phyloP scores from a whole-genome alignment of 2,113 vertebrate species.

The Thryonomys swinderianus region DNA sequence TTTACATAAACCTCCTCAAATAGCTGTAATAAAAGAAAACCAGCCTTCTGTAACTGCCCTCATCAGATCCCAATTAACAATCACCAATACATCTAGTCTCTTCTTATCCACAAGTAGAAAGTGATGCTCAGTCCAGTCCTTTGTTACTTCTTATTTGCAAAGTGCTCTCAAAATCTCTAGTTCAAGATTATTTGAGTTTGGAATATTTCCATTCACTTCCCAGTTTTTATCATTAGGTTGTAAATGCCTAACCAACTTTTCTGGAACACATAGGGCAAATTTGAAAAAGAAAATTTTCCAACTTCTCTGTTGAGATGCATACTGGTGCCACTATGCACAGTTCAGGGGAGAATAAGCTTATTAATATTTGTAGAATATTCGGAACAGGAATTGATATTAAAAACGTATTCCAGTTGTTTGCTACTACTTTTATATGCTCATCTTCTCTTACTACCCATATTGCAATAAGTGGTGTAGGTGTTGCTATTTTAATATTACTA shows the following conservation, averaged over 20 bases:
- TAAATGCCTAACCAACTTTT: background rate
- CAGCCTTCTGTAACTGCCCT: background rate
- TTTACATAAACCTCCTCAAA: constrained; percentile 17
- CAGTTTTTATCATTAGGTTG: background rate
- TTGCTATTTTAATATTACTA: constrained; percentile 35
- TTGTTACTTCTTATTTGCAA: background rate
- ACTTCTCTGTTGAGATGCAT: background rate
- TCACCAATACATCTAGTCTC: background rate
- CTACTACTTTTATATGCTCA: background rate
- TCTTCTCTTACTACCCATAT: background rate
- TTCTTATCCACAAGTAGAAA: background rate
- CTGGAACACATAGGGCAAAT: background rate
- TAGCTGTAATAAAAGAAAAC: background rate
- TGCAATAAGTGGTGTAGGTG: background rate
- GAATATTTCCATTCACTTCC: background rate
- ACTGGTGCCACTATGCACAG: background rate
- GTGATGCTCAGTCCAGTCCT: background rate
- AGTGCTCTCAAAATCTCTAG: background rate
- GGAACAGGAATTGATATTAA: background rate
- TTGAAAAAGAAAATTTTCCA: background rate
- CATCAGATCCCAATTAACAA: background rate
- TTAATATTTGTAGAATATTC: background rate
- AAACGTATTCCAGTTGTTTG: background rate
- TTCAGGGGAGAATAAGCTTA: background rate
- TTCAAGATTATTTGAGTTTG: background rate